phyloP scores from a whole-genome alignment of 2,797 vertebrate species.

The Chrosomus eos region DNA sequence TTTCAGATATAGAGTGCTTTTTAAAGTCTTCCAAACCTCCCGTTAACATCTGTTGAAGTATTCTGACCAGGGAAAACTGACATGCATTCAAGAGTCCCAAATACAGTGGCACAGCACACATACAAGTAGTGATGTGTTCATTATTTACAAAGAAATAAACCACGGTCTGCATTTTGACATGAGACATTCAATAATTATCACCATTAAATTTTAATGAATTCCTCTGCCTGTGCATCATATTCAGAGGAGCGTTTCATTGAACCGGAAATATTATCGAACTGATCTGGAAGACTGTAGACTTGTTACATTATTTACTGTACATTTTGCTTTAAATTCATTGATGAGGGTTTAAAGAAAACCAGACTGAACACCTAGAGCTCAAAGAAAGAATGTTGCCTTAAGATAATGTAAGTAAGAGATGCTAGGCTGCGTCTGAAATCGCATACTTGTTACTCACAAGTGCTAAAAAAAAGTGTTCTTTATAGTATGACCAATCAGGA shows the following conservation, averaged over 20 bases:
- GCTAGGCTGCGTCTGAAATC: neutral
- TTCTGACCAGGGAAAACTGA: neutral
- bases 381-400: neutral
- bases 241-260: neutral
- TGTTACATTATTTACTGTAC: constrained; percentile 2
- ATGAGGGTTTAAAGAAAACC: neutral
- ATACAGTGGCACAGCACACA: neutral
- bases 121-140: neutral
- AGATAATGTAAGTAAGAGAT: neutral
- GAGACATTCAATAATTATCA: neutral
- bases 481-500: neutral
- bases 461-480: neutral
- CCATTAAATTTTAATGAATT: neutral
- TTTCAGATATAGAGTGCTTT: neutral
- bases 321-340: neutral
- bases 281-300: constrained; percentile 13
- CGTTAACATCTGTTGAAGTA: neutral
- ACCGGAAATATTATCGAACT: neutral
- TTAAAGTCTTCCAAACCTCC: neutral
- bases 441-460: neutral
- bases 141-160: constrained; percentile 31
- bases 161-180: neutral
- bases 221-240: neutral
- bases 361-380: neutral
- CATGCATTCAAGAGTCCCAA: neutral